phyloP scores from a whole-genome alignment of 2,797 vertebrate genomes.

The Onychomys torridus region DNA sequence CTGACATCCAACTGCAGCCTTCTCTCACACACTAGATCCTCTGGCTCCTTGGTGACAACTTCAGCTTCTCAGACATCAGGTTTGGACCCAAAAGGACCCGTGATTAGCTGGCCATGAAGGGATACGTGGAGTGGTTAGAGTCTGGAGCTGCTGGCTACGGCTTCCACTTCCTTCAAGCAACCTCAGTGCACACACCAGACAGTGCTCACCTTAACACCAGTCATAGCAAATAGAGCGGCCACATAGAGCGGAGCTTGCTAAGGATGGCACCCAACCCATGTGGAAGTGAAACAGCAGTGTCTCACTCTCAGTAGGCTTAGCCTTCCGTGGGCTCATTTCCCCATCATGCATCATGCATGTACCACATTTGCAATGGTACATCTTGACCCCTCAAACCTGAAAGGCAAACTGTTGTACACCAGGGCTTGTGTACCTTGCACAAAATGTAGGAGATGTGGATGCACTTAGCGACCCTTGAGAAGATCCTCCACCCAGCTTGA shows the following conservation, averaged over 20 bases:
- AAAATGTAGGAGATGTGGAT: not conserved
- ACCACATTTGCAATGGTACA: not conserved
- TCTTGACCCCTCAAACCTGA: not conserved
- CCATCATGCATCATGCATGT: not conserved
- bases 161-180: not conserved
- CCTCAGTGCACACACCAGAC: not conserved
- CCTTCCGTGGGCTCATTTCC: accelerated
- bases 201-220: not conserved
- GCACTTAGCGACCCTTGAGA: not conserved
- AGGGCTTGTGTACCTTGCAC: not conserved
- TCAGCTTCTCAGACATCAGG: not conserved
- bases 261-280: not conserved
- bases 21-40: not conserved
- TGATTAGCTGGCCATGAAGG: not conserved
- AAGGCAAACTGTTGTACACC: not conserved
- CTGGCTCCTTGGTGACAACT: not conserved
- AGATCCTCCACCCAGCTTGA: not conserved
- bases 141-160: not conserved
- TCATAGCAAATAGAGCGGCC: not conserved
- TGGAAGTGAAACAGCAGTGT: not conserved
- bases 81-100: not conserved
- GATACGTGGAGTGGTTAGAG: not conserved
- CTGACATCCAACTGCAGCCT: not conserved
- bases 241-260: not conserved
- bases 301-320: no score